Evolutionary conservation across 2,113 vertebrate species (phyloP), one percentile per base, ranked within the genome.

Genomic region (Ptilonorhynchus violaceus): DNA sequence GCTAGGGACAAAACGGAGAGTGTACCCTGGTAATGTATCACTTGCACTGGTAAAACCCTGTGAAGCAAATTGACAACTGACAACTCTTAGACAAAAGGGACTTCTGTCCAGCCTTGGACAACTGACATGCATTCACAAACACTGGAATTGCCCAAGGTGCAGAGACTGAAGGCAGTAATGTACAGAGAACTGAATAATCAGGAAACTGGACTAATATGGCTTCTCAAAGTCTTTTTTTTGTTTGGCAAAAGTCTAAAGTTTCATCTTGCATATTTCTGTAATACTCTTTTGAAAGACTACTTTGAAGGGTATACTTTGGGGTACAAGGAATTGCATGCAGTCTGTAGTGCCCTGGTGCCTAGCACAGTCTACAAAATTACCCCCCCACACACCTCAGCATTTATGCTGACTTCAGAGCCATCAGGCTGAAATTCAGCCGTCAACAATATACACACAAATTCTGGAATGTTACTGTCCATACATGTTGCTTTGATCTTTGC

Each of bases 361-460:
- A 83, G n/a, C 22, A 66, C 7, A 22, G 2, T 30, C 18, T 77
- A 42, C 49, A 50, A 76, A 58, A 58, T 42, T 67, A 55, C 15
- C 6, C 14, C 0, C 3, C 2, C 22, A 11, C n/a, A 27, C 6
- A 4, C 11, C 4, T 62, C 37, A 18, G 9, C 18, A 20, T 63
- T 62, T 67, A 37, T 63, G 13, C 18, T 55, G 10, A 66, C 10
- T 78, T 82, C 35, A 85, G 46, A 81, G 10, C 15, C 28, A 58
- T 60, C 18, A 70, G 11, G 67, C 2, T 41, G 20, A 67, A 74
- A 8, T 44, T 77, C 33, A 74, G 13, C 10, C 16, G 56, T 23
- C 39, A 81, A 53, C 9, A 84, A 59, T 55, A 63, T 42, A 28
- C 9, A 62, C 13, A 22, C 11, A 86, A 73, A 91, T 53, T 2